Percentiles rank a stretch among this genome's conserved stretches.
Conservation (phyloP, 2,113 vertebrate genomes). For the Gymnocephalus cernua region DNA sequence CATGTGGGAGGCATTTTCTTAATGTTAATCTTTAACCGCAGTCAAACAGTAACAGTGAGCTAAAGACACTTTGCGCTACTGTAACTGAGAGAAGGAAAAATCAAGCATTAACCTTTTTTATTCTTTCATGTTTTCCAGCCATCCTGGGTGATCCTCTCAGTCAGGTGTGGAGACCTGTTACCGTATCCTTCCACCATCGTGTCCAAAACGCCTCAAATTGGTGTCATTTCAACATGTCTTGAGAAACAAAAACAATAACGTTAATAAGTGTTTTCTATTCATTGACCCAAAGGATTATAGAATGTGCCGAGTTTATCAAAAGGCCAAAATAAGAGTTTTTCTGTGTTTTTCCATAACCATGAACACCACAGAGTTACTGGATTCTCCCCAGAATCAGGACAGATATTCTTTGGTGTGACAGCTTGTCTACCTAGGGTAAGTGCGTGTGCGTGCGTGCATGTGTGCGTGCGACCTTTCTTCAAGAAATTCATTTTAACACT, state of each 20-base stretch:
- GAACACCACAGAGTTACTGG: constrained; percentile 89
- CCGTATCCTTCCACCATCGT: constrained; percentile 91
- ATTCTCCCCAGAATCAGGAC: constrained; percentile 96
- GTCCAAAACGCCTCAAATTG: neutral
- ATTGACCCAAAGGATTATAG: neutral
- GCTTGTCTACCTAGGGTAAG: constrained; percentile 95
- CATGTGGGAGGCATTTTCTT: neutral
- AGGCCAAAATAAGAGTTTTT: neutral
- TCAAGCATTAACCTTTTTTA: neutral
- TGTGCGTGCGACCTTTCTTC: neutral
- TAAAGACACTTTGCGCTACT: neutral
- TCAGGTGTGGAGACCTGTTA: constrained; percentile 94
- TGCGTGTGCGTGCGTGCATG: neutral
- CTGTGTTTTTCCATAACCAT: constrained; percentile 81
- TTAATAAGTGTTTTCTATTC: neutral
- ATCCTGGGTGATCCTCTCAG: constrained; percentile 95
- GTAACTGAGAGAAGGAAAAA: neutral
- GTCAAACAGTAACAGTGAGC: neutral
- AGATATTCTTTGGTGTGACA: constrained; percentile 95
- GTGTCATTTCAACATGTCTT: neutral
- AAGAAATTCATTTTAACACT: too few species aligned
- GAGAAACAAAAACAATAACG: neutral
- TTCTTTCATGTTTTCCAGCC: constrained; percentile 85
- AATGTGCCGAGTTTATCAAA: neutral
- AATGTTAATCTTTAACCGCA: neutral